Conservation (phyloP, 2,888 invertebrate species). For the Meghimatium bilineatum region DNA sequence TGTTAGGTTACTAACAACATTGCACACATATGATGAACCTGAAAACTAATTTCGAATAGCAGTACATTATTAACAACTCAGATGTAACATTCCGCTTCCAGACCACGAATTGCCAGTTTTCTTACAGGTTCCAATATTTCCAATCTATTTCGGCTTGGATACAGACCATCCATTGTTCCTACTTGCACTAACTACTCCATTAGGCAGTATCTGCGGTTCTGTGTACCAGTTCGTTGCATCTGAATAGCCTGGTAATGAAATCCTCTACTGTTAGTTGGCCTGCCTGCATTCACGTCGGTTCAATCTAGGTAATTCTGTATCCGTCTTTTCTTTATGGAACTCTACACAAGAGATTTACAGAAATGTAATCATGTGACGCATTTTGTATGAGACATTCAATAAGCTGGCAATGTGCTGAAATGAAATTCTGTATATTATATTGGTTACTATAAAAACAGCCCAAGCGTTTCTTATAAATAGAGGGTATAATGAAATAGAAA, state of each 20-base stretch:
- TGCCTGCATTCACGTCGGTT: not conserved
- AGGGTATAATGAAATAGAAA: too few species aligned
- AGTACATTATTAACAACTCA: too few species aligned
- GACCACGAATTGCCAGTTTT: not conserved
- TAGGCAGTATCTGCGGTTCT: not conserved
- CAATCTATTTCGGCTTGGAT: not conserved
- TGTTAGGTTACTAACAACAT: too few species aligned
- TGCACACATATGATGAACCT: too few species aligned
- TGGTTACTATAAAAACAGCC: too few species aligned
- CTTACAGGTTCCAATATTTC: not conserved
- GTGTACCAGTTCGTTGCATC: not conserved
- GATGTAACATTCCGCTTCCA: not conserved
- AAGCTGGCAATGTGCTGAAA: not conserved
- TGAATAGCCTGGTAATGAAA: not conserved
- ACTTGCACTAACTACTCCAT: not conserved
- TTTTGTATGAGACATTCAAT: not conserved
- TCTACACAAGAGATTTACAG: not conserved
- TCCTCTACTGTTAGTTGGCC: not conserved
- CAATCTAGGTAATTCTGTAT: not conserved
- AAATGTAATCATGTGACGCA: not conserved
- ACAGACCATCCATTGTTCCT: not conserved
- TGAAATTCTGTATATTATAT: too few species aligned
- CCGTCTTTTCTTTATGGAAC: not conserved
- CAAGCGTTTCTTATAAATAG: too few species aligned
- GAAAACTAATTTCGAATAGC: too few species aligned